Percentiles rank a stretch among this genome's conserved stretches.
Evolutionary conservation across 1,140 invertebrate species (phyloP).

Genomic region (Metaphire vulgaris): DNA sequence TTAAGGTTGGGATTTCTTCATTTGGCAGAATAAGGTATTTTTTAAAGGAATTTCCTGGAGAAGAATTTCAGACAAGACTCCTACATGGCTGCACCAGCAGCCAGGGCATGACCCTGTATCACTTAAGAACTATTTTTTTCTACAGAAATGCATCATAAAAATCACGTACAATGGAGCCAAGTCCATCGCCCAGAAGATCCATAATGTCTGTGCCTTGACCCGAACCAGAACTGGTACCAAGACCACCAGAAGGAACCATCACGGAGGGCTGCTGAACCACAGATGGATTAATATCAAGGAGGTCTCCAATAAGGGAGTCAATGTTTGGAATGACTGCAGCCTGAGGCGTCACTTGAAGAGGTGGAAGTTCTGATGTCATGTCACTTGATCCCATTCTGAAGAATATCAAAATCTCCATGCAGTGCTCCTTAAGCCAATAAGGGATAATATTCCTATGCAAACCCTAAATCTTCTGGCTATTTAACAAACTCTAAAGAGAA

Average conservation of each 20-base stretch:
- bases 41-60: too few species aligned
- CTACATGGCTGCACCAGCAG: too few species aligned
- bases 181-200: slow-evolving; percentile 71
- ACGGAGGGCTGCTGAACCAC: slow-evolving; percentile 30
- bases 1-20: too few species aligned
- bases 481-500: neutral
- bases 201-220: slow-evolving; percentile 29
- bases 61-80: too few species aligned
- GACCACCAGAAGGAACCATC: neutral
- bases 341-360: neutral
- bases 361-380: neutral
- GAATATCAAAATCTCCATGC: neutral
- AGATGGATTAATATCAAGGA: slow-evolving; percentile 72
- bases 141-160: too few species aligned
- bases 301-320: slow-evolving; percentile 87
- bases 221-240: too few species aligned
- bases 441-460: too few species aligned
- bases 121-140: too few species aligned
- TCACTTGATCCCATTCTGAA: neutral
- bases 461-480: neutral
- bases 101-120: too few species aligned
- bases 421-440: neutral
- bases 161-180: slow-evolving; percentile 66
- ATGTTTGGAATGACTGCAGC: slow-evolving; percentile 25
- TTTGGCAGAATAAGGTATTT: too few species aligned